Evolutionary conservation across 2,113 vertebrate species (phyloP).

Genomic region (Halcyon senegalensis): DNA sequence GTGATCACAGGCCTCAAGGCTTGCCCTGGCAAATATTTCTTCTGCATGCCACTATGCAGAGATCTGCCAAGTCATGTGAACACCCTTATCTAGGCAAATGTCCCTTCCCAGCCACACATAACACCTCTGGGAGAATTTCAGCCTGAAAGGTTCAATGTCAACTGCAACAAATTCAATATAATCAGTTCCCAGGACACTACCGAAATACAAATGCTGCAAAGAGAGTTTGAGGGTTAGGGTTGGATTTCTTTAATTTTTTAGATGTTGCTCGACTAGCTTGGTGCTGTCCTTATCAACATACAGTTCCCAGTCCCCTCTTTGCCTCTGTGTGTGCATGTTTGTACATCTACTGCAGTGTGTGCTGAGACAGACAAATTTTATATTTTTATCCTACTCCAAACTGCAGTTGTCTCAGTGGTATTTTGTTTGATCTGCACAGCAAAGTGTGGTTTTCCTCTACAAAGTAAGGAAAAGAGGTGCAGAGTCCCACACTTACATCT

Average conservation of each 20-base stretch:
- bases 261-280: not conserved
- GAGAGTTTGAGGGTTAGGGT: not conserved
- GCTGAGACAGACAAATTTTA: not conserved
- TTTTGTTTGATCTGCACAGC: not conserved
- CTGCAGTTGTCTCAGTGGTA: not conserved
- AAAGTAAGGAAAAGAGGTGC: not conserved
- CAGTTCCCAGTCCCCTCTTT: not conserved
- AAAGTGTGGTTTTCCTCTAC: not conserved
- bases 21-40: not conserved
- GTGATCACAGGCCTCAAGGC: not conserved
- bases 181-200: not conserved
- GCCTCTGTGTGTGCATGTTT: not conserved
- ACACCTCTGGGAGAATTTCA: not conserved
- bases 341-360: not conserved
- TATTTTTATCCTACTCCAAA: not conserved
- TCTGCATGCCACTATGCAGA: not conserved
- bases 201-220: not conserved
- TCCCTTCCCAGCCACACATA: not conserved
- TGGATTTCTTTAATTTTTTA: not conserved
- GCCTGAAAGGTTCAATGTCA: not conserved
- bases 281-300: not conserved
- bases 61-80: not conserved
- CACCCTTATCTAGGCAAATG: not conserved
- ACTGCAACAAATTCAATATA: not conserved
- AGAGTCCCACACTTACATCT: not conserved